Conservation (phyloP, 2,888 invertebrate species). For the Agapostemon virescens region DNA sequence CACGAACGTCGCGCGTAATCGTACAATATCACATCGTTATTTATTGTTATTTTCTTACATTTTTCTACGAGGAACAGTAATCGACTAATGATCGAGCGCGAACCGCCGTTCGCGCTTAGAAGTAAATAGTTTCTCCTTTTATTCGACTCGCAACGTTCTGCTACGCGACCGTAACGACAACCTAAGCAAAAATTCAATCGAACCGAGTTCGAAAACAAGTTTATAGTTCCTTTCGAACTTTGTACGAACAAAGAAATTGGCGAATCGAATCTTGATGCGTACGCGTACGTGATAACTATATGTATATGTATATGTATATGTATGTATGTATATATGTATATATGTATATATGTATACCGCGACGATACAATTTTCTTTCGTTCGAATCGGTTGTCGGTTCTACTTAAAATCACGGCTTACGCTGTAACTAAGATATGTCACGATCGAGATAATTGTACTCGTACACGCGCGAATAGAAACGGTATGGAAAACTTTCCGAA, state of each 20-base stretch:
- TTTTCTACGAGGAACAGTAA: conserved; percentile 40
- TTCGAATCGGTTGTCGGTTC: not conserved
- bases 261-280: not conserved
- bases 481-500: conserved; percentile 12
- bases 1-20: conserved; percentile 4
- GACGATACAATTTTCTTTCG: not conserved
- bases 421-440: conserved; percentile 28
- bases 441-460: conserved; percentile 23
- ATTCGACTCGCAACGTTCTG: not conserved
- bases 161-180: conserved; percentile 15
- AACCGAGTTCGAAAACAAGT: not conserved
- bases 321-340: not conserved
- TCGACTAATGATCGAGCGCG: conserved; percentile 36
- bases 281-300: not conserved
- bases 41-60: conserved; percentile 41
- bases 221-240: not conserved
- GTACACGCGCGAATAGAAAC: conserved; percentile 15
- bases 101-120: conserved; percentile 21
- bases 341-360: not conserved
- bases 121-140: conserved; percentile 5
- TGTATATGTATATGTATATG: not conserved
- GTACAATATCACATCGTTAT: conserved; percentile 39
- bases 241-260: conserved; percentile 4
- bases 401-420: not conserved
- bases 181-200: not conserved